phyloP scores from a whole-genome alignment of 2,113 vertebrate genomes.

The Synodontis membranacea region DNA sequence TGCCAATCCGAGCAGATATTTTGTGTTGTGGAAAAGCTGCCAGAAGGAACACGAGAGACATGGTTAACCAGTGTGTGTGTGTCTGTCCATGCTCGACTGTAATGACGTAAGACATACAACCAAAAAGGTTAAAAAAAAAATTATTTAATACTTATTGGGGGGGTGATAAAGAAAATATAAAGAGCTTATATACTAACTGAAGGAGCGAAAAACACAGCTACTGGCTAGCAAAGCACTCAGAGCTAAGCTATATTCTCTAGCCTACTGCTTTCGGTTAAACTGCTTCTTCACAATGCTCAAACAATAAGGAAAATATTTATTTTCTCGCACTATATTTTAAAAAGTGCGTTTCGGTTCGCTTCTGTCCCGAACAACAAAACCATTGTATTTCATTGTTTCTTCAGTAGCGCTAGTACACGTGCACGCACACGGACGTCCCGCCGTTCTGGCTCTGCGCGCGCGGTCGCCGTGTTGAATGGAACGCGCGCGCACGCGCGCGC shows the following conservation, averaged over 20 bases:
- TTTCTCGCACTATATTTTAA: background rate
- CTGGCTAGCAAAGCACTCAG: background rate
- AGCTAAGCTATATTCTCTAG: background rate
- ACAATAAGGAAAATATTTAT: background rate
- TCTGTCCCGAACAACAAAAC: background rate
- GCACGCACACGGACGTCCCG: background rate
- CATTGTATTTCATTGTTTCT: too few species aligned
- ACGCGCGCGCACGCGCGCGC: too few species aligned
- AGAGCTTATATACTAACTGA: background rate
- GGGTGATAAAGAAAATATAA: background rate
- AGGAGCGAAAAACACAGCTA: background rate
- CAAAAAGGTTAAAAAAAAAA: background rate
- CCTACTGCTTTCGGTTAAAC: background rate
- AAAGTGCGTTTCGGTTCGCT: background rate
- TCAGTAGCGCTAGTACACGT: background rate
- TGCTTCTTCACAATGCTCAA: background rate
- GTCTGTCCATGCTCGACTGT: background rate
- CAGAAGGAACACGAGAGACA: slow-evolving; percentile 21
- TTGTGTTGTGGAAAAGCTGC: slow-evolving; percentile 16
- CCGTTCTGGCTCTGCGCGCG: slow-evolving; percentile 17
- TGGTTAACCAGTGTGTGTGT: slow-evolving; percentile 3
- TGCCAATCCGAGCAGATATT: background rate
- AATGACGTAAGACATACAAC: background rate
- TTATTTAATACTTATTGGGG: background rate
- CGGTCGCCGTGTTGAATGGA: slow-evolving; percentile 41